Conservation (phyloP, 2,113 vertebrate species). For the Acrocephalus kingi region DNA sequence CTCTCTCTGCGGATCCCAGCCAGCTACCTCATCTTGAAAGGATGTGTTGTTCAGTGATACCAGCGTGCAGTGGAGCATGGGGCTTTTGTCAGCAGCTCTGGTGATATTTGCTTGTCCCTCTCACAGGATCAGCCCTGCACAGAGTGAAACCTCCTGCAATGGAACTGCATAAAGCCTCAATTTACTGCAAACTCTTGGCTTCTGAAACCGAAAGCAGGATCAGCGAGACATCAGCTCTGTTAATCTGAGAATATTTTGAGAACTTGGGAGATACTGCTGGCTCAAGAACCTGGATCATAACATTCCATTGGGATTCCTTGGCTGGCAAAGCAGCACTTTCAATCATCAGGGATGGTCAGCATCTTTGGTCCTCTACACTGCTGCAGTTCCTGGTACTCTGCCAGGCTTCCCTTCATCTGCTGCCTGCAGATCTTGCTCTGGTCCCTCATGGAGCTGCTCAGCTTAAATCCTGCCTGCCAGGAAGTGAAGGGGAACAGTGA, state of each 20-base stretch:
- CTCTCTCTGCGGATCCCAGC: slow-evolving; percentile 42
- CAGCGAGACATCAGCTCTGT: neutral
- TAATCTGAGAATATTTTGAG: neutral
- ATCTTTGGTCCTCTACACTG: neutral
- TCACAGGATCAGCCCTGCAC: slow-evolving; percentile 55
- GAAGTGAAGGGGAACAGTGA: neutral
- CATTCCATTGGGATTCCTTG: neutral
- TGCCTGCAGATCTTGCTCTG: neutral
- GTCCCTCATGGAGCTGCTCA: neutral
- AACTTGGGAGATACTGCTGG: neutral
- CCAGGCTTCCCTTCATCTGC: neutral
- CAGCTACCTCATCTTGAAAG: slow-evolving; percentile 74
- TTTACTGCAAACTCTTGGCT: neutral
- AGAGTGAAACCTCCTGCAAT: slow-evolving; percentile 45
- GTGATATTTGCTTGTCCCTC: slow-evolving; percentile 64
- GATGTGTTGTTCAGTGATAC: slow-evolving; percentile 69
- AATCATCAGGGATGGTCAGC: neutral
- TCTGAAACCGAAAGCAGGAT: neutral
- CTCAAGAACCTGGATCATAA: neutral
- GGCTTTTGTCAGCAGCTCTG: slow-evolving; percentile 69
- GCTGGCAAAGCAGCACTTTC: neutral
- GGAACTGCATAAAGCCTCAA: neutral
- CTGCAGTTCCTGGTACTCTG: neutral
- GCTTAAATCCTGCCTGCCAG: neutral
- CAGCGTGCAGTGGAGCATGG: slow-evolving; percentile 51